Evolutionary conservation across 2,797 vertebrate genomes (phyloP), one percentile per base, ranked within the genome.

Genomic region (Protosalanx chinensis): DNA sequence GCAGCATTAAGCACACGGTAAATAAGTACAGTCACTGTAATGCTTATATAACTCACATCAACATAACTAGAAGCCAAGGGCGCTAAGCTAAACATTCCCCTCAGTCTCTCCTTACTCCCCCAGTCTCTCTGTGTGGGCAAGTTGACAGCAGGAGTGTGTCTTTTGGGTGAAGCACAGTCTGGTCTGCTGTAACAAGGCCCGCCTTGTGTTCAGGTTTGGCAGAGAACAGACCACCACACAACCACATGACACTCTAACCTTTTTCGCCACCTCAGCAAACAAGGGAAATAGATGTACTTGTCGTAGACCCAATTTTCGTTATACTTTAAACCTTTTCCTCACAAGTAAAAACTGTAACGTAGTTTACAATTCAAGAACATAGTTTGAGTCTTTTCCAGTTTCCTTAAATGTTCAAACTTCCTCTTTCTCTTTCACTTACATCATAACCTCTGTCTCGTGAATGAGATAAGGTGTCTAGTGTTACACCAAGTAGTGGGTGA

Each of bases 161-260:
- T 62, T 78, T 59, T 68, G 67, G 75, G 80, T 66, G 76, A 33
- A 37, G 72, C 46, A 5, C 6, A 37, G 67, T 62, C 68, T 5
- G 56, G 49, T 2, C 20, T n/a, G 88, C 83, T 88, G 16, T 13
- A 77, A 89, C 85, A 89, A 81, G 35, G 69, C 4, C 23, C 4
- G 61, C 49, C 23, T 79, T 87, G 77, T 89, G 68, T 6, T 58
- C 63, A 49, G 2, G 41, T 60, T 53, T 78, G 75, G 69, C 72
- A 79, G 3, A 63, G 35, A 0, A 65, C 0, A 1, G 67, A 37
- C 77, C 46, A 5, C 72, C 61, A 12, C n/a, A n/a, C 51, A 56
- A 62, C 27, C 30, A 37, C n/a, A 3, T 68, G 59, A 18, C 64
- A 35, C 18, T 56, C 56, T 70, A 51, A 29, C 33, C 67, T n/a